Evolutionary conservation across 2,113 vertebrate genomes (phyloP).

Genomic region (Oxygymnocypris stewartii): DNA sequence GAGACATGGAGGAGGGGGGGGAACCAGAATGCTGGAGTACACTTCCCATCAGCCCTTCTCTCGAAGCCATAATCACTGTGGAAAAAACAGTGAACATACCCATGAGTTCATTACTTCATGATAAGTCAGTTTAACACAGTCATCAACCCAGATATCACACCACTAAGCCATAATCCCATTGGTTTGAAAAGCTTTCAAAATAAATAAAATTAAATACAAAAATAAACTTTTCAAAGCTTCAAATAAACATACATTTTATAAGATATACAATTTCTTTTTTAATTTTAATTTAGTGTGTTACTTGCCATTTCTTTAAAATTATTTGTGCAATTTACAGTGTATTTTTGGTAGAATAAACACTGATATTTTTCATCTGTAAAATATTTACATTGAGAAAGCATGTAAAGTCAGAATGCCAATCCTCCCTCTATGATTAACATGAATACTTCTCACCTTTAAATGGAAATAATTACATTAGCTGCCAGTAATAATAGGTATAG

Average conservation of each 20-base stretch:
- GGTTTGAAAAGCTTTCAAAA: background rate
- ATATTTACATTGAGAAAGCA: background rate
- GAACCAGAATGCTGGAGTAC: slow-evolving; percentile 95
- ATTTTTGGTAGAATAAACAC: too few relatives aligned
- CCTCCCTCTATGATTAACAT: background rate
- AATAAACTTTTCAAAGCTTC: too few relatives aligned
- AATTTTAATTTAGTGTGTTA: too few relatives aligned
- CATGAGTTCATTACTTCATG: background rate
- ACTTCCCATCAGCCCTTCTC: slow-evolving; percentile 86
- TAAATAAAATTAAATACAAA: too few relatives aligned
- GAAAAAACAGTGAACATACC: slow-evolving; percentile 30
- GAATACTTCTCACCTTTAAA: background rate
- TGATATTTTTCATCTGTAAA: too few relatives aligned
- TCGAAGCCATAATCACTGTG: slow-evolving; percentile 95
- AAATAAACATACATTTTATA: too few relatives aligned
- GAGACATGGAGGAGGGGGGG: slow-evolving; percentile 87
- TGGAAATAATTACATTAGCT: background rate
- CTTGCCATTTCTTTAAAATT: background rate
- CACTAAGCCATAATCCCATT: background rate
- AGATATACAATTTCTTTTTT: too few relatives aligned
- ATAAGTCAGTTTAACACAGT: background rate
- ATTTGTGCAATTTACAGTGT: too few relatives aligned
- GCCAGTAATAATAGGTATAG: background rate
- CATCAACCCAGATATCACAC: background rate
- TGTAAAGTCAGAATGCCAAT: background rate